Evolutionary conservation across 2,888 invertebrate genomes (phyloP), one percentile per base, ranked within the genome.

Genomic region (Adela reaumurella): DNA sequence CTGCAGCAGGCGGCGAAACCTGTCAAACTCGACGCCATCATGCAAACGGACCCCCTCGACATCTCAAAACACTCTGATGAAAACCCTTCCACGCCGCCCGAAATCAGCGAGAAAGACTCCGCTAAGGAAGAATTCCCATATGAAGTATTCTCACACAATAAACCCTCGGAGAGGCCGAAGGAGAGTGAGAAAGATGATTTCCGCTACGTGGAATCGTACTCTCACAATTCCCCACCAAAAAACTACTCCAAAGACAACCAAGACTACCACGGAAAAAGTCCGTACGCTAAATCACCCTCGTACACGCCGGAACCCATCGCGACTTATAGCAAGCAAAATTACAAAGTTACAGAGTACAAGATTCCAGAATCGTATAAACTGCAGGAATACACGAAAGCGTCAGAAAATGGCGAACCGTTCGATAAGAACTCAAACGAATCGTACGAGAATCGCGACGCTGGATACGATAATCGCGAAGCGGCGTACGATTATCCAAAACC

Each of bases 21-120:
- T 0, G 65, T 67, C 19, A 79, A 77, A 35, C 78, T 78, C 41
- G 79, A 79, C 50, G 79, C 79, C 0, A 61, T 72, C 46, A 79
- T 79, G 73, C 79, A 79, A 53, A 79, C 2, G 68, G 70, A 24
- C 24, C 24, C 24, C 5, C 24, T 24, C 24, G 24, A 24, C 24
- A 24, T 24, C 24, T 24, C n/a, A n/a, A n/a, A n/a, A n/a, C n/a
- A n/a, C n/a, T n/a, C n/a, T n/a, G n/a, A n/a, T n/a, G n/a, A n/a
- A n/a, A n/a, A n/a, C n/a, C n/a, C n/a, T n/a, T n/a, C n/a, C n/a
- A n/a, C n/a, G n/a, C n/a, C n/a, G n/a, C n/a, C n/a, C n/a, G n/a
- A n/a, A n/a, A n/a, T n/a, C 19, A 17, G 19, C 11, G n/a, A 45
- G 10, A 19, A n/a, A 11, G 43, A 41, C 2, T 14, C 41, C 17